phyloP scores from a whole-genome alignment of 2,113 vertebrate genomes.

The Nesogale talazaci region DNA sequence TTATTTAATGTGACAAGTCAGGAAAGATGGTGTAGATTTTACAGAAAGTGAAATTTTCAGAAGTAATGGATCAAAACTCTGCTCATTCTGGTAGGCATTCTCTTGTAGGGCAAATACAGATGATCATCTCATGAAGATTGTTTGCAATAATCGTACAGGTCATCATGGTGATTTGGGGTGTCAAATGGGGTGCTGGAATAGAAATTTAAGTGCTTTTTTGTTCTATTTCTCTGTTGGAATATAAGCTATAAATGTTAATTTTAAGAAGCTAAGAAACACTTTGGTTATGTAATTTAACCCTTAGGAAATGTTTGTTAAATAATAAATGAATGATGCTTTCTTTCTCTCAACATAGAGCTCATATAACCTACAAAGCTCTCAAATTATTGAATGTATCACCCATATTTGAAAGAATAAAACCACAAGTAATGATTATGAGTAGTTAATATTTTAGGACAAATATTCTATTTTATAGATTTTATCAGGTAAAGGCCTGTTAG shows the following conservation, averaged over 20 bases:
- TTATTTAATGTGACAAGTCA: background rate
- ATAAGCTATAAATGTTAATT: background rate
- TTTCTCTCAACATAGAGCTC: background rate
- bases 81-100: background rate
- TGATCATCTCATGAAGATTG: background rate
- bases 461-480: constrained; percentile 63
- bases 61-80: background rate
- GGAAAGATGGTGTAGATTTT: background rate
- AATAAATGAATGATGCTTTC: background rate
- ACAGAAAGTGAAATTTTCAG: background rate
- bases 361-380: constrained; percentile 39
- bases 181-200: background rate
- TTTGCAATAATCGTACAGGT: background rate
- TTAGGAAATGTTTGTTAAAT: constrained; percentile 3
- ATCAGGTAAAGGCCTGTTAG: constrained; percentile 67
- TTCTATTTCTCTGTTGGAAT: background rate
- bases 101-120: background rate
- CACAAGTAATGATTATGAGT: constrained; percentile 28
- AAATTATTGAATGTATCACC: background rate
- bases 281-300: background rate
- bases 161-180: background rate
- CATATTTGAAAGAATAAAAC: constrained; percentile 15
- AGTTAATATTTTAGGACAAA: constrained; percentile 53
- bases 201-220: background rate
- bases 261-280: background rate